phyloP scores from a whole-genome alignment of 2,797 vertebrate species.

The Meriones psammophilus region DNA sequence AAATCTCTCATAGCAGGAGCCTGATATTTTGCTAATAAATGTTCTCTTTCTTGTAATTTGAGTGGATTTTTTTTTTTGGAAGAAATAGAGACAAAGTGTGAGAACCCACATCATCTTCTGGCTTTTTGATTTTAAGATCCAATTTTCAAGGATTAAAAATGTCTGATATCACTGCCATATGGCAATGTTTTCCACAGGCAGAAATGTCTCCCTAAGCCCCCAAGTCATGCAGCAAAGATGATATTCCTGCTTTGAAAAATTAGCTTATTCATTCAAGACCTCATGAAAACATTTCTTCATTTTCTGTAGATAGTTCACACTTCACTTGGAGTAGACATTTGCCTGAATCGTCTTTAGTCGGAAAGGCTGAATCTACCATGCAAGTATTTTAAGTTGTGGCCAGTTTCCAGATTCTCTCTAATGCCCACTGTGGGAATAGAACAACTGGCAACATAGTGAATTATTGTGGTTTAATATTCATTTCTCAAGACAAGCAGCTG shows the following conservation, averaged over 20 bases:
- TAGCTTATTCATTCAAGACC: constrained; percentile 58
- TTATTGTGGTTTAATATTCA: constrained; percentile 56
- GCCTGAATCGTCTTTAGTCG: constrained; percentile 4
- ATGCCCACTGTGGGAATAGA: background rate
- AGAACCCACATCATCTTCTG: constrained; percentile 37
- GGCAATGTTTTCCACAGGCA: constrained; percentile 63
- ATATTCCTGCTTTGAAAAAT: constrained; percentile 51
- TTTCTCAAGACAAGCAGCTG: constrained; percentile 57
- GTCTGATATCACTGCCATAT: constrained; percentile 58
- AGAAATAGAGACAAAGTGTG: constrained; percentile 48
- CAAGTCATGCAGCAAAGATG: constrained; percentile 41
- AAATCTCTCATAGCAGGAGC: background rate
- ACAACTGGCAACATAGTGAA: constrained; percentile 24
- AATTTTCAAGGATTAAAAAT: constrained; percentile 79
- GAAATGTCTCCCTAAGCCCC: constrained; percentile 44
- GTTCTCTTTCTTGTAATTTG: constrained; percentile 12
- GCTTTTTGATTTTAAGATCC: constrained; percentile 61
- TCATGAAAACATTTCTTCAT: constrained; percentile 53
- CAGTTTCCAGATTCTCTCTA: constrained; percentile 57
- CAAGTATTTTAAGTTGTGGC: background rate
- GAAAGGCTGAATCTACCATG: background rate
- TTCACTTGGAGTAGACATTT: background rate
- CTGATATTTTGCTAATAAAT: constrained; percentile 16
- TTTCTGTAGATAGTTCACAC: background rate
- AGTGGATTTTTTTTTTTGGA: constrained; percentile 52